phyloP scores from a whole-genome alignment of 2,888 invertebrate genomes.

The Drosophila cognata region DNA sequence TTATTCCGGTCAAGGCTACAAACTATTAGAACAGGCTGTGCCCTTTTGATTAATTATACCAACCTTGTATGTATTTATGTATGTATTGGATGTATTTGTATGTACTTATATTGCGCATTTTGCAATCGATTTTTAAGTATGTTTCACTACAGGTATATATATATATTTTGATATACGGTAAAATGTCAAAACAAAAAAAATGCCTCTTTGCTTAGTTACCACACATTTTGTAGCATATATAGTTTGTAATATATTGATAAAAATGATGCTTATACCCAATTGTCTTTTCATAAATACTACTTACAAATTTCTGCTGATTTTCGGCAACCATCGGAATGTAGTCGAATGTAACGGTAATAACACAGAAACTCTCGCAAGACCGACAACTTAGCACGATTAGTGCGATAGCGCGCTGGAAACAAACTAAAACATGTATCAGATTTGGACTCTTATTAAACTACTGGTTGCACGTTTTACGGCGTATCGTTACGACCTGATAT shows the following conservation, averaged over 20 bases:
- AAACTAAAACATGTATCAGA: slow-evolving; percentile 37
- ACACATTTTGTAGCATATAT: slow-evolving; percentile 50
- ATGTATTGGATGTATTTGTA: slow-evolving; percentile 36
- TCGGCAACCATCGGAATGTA: slow-evolving; percentile 44
- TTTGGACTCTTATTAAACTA: neutral
- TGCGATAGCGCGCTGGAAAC: slow-evolving; percentile 20
- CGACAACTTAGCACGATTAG: slow-evolving; percentile 17
- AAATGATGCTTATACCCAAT: slow-evolving; percentile 12
- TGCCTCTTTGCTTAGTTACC: slow-evolving; percentile 64
- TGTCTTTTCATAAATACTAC: slow-evolving; percentile 27
- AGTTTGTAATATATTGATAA: slow-evolving; percentile 37
- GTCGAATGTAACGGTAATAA: neutral
- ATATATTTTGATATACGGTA: slow-evolving; percentile 62
- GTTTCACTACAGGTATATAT: slow-evolving; percentile 59
- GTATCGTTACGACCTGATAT: slow-evolving; percentile 44
- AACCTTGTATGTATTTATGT: neutral
- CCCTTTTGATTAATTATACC: slow-evolving; percentile 52
- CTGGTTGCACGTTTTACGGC: slow-evolving; percentile 21
- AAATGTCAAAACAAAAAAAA: slow-evolving; percentile 16
- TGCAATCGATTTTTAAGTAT: slow-evolving; percentile 48
- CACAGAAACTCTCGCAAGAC: slow-evolving; percentile 3
- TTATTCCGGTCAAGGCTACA: slow-evolving; percentile 83
- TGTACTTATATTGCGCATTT: slow-evolving; percentile 61
- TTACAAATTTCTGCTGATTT: slow-evolving; percentile 44
- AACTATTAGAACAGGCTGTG: slow-evolving; percentile 81